A percentile compares a stretch with the other conserved stretches of the same genome.
These are phyloP conservation scores for Micromesistius poutassou DNA, from an alignment of 2,797 vertebrate species.

Conservation along the genomic window DNA sequence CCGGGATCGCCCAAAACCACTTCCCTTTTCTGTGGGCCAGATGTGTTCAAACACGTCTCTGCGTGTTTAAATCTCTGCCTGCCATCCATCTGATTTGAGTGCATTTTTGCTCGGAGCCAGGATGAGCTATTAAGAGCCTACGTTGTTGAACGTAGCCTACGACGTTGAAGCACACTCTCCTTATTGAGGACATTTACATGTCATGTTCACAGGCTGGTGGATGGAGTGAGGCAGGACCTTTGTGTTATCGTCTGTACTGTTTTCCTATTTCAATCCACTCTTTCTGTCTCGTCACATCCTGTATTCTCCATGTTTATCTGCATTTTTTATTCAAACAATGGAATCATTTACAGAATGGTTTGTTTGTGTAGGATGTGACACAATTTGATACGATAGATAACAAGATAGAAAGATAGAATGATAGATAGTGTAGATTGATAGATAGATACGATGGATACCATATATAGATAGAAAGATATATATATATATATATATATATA, in stretches of 20 bases:
- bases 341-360: too few relatives aligned
- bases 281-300: background rate
- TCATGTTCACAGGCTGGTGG: slow-evolving; percentile 36
- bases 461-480: background rate
- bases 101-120: background rate
- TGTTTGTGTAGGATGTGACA: background rate
- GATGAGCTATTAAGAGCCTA: background rate
- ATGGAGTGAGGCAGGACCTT: background rate
- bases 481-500: background rate
- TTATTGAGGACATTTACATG: slow-evolving; percentile 59
- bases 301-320: too few relatives aligned
- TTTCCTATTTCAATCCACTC: slow-evolving; percentile 4
- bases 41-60: background rate
- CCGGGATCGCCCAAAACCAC: background rate
- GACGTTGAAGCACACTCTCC: slow-evolving; percentile 42
- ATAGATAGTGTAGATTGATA: background rate
- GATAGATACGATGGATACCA: background rate
- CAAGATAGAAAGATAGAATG: background rate
- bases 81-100: background rate
- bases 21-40: background rate
- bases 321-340: too few relatives aligned
- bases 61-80: background rate
- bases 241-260: background rate
- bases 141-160: too few relatives aligned
- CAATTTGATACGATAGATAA: background rate